Evolutionary conservation across 2,113 vertebrate species (phyloP).

Genomic region (Nansenia antarctica): DNA sequence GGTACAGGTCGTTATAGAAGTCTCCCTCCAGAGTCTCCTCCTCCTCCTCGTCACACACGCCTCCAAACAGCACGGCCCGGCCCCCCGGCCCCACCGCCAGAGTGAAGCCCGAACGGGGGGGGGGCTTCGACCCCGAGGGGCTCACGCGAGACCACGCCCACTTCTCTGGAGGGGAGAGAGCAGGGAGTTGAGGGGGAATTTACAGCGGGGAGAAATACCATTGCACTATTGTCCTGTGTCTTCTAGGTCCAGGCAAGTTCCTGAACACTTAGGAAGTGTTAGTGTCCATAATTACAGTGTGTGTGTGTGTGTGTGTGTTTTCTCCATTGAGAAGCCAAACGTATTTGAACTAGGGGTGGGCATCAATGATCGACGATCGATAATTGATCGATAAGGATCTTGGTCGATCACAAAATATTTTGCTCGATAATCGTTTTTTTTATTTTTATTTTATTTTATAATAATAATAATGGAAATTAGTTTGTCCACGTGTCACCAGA

Average conservation of each 20-base stretch:
- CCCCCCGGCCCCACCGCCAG: conserved; percentile 76
- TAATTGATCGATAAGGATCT: too few relatives aligned
- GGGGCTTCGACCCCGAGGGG: conserved; percentile 85
- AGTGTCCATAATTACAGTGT: too few relatives aligned
- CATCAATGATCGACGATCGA: too few relatives aligned
- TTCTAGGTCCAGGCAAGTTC: background rate
- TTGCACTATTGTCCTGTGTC: background rate
- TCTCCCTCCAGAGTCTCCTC: conserved; percentile 91
- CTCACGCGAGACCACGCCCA: conserved; percentile 87
- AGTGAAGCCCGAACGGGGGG: conserved; percentile 87
- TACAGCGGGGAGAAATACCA: background rate
- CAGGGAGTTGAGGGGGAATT: background rate
- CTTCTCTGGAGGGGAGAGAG: conserved; percentile 72
- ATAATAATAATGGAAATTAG: too few relatives aligned
- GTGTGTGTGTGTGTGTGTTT: too few relatives aligned
- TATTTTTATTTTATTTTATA: too few relatives aligned
- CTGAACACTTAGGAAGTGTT: too few relatives aligned
- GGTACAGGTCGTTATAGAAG: conserved; percentile 89
- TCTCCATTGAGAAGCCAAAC: too few relatives aligned
- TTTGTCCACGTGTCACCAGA: too few relatives aligned
- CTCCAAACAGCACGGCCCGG: conserved; percentile 87
- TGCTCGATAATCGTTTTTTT: too few relatives aligned
- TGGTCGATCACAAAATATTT: too few relatives aligned
- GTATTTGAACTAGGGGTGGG: too few relatives aligned
- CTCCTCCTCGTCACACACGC: conserved; percentile 92